These are phyloP conservation scores for Idaea dimidiata DNA, from an alignment of 2,888 invertebrate genomes.

Conservation along the genomic window DNA sequence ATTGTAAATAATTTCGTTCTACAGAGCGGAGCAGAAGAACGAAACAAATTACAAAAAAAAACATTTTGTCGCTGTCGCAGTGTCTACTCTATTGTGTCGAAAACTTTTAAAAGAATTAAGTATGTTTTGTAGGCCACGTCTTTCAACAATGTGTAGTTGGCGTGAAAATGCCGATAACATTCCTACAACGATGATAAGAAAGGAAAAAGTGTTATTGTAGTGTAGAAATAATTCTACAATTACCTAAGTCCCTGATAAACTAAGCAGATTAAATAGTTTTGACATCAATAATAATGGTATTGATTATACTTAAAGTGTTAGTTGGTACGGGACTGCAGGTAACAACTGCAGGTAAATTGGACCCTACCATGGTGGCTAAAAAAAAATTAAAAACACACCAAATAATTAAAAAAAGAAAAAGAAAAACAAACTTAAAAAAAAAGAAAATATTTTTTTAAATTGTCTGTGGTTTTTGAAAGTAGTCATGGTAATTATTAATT, in stretches of 20 bases:
- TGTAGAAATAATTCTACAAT: not conserved
- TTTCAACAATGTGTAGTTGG: conserved; percentile 21
- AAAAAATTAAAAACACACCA: too few species aligned
- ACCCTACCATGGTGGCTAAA: too few species aligned
- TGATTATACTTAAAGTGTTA: not conserved
- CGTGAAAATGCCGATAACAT: conserved; percentile 22
- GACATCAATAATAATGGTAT: not conserved
- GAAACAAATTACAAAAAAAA: too few species aligned
- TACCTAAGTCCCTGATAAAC: not conserved
- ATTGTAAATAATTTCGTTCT: too few species aligned
- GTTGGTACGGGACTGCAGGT: too few species aligned
- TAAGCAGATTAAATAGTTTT: not conserved
- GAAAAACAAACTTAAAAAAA: too few species aligned
- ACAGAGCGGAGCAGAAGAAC: too few species aligned
- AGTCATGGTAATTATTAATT: too few species aligned
- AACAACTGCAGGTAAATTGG: too few species aligned
- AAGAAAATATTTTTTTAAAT: too few species aligned
- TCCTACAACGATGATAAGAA: conserved; percentile 3
- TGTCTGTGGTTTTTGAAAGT: too few species aligned
- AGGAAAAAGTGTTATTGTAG: not conserved
- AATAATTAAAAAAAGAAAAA: too few species aligned
- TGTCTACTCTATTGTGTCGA: not conserved
- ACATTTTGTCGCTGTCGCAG: not conserved
- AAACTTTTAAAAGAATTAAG: not conserved
- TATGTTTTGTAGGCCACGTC: conserved; percentile 27